Conservation (phyloP, 2,888 invertebrate species). For the Nipponacmea schrenckii region DNA sequence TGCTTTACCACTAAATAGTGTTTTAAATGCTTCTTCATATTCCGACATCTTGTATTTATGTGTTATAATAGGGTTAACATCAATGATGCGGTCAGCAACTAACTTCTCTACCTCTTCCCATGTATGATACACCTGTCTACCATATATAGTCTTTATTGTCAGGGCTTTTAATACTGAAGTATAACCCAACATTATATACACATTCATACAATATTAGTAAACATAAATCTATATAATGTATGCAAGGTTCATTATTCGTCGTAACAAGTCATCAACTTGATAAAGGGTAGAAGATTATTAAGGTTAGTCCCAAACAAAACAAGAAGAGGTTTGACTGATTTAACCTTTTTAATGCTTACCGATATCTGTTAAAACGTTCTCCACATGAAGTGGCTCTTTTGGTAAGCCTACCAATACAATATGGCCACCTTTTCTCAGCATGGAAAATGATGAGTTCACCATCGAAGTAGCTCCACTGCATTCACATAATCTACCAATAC, state of each 20-base stretch:
- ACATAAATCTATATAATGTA: background rate
- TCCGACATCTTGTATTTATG: slow-evolving; percentile 57
- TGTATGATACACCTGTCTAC: slow-evolving; percentile 59
- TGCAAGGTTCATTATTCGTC: too few relatives aligned
- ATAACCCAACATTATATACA: background rate
- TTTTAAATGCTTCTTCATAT: slow-evolving; percentile 58
- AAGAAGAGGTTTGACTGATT: too few relatives aligned
- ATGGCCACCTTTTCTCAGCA: slow-evolving; percentile 59
- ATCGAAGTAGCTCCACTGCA: slow-evolving; percentile 55
- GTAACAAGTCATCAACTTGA: too few relatives aligned
- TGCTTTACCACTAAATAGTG: slow-evolving; percentile 53
- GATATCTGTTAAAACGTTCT: slow-evolving; percentile 57
- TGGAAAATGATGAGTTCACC: slow-evolving; percentile 53
- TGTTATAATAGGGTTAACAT: slow-evolving; percentile 52
- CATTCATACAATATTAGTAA: background rate
- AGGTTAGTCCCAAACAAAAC: too few relatives aligned
- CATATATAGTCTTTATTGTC: slow-evolving; percentile 58
- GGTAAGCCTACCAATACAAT: slow-evolving; percentile 58
- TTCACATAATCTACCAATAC: slow-evolving; percentile 60
- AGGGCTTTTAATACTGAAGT: slow-evolving; percentile 59
- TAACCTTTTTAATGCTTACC: slow-evolving; percentile 34
- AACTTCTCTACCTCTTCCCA: slow-evolving; percentile 57
- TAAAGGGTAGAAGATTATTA: too few relatives aligned
- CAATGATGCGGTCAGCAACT: slow-evolving; percentile 50
- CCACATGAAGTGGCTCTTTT: slow-evolving; percentile 58